phyloP scores from a whole-genome alignment of 2,888 invertebrate genomes.

The Drosophila tanythrix region DNA sequence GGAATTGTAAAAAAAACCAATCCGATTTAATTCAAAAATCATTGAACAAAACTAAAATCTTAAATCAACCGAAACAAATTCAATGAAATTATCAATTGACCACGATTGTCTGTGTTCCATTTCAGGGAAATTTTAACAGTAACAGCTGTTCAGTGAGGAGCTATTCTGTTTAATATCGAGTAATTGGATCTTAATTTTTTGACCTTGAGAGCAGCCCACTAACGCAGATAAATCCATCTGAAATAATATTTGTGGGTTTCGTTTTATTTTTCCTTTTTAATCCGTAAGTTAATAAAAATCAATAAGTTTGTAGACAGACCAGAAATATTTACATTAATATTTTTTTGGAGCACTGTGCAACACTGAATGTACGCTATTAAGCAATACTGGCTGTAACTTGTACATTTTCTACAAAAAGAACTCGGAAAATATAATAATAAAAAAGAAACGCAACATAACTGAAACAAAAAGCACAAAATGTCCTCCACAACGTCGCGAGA shows the following conservation, averaged over 20 bases:
- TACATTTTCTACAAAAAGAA: conserved; percentile 42
- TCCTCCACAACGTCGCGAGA: conserved; percentile 64
- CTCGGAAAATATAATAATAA: conserved; percentile 24
- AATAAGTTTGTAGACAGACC: not conserved
- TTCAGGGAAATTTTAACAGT: conserved; percentile 19
- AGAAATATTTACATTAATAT: not conserved
- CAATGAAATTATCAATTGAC: no score
- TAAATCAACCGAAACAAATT: not conserved
- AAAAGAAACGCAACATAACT: conserved; percentile 13
- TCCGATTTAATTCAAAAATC: conserved; percentile 30
- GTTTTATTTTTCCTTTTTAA: not conserved
- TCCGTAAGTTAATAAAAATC: not conserved
- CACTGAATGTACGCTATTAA: conserved; percentile 20
- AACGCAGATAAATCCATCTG: not conserved
- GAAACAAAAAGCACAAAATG: conserved; percentile 60
- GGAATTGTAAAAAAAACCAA: conserved; percentile 4
- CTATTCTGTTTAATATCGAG: not conserved
- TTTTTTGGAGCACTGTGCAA: conserved; percentile 9
- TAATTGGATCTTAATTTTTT: not conserved
- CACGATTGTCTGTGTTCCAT: not conserved
- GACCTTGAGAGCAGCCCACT: no score
- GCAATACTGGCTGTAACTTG: conserved; percentile 31
- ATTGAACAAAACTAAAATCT: conserved; percentile 25
- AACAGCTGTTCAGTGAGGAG: conserved; percentile 22
- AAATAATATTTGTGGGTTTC: not conserved